Base-by-base conservation (phyloP, 2,888 invertebrate genomes). In the Orthonychiurus folsomi region DNA sequence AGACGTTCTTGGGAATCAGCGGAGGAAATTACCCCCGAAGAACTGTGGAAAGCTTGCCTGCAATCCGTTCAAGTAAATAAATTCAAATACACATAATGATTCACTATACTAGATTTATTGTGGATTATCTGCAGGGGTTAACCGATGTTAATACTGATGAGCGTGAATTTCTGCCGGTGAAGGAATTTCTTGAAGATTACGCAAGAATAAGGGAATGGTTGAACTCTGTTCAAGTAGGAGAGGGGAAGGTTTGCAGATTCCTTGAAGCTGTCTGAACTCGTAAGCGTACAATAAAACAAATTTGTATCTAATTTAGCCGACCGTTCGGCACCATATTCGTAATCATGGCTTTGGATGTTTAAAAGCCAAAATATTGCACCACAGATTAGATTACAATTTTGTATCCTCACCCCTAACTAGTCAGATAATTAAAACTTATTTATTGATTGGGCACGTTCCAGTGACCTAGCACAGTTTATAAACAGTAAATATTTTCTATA, bases 1-100 rank as follows among this genome's bases (percentile, higher is more conserved):
- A 59, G 69, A 65, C 69, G 69, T 25, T 71, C 71, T 59, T 71
- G 69, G 69, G 71, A 68, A 56, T 69, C 66, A 21, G 63, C 63
- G 50, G 69, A 69, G 54, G 71, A 71, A 12, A 60, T 62, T 20
- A 65, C 62, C 47, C 69, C 66, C 50, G 67, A 71, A 55, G 71
- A 69, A 56, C 61, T 68, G 53, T 69, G 68, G 67, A 69, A 66
- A 55, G 62, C 62, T 50, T 71, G 68, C 60, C 60, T 68, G 55
- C 67, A 69, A 60, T 64, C 69, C 56, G 65, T 64, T 65, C 69
- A 71, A 63, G 69, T 70, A 56, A 56, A 52, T 37, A 5, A 54
- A 3, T 50, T 48, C 20, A 26, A 23, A 20, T 24, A 5, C 37
- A 37, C 5, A 37, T 27, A 23, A 53, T 23, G 18, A 25, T 20